Evolutionary conservation across 2,797 vertebrate species (phyloP).

Genomic region (Euphonia xanthogaster): DNA sequence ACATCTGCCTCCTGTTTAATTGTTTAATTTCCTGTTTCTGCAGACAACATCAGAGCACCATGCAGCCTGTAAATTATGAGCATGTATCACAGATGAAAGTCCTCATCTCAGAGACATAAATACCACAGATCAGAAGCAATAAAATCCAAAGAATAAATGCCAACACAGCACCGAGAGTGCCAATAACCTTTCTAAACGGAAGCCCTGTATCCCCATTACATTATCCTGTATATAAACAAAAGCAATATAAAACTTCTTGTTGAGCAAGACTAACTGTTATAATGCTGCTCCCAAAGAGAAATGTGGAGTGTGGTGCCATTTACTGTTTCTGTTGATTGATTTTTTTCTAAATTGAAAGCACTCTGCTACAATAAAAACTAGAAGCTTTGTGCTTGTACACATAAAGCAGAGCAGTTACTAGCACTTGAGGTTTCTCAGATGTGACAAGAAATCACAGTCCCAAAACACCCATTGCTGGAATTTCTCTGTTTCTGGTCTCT

Average conservation of each 20-base stretch:
- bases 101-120: constrained; percentile 38
- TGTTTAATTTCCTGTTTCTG: constrained; percentile 30
- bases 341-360: constrained; percentile 31
- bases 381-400: not conserved
- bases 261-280: not conserved
- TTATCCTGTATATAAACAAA: constrained; percentile 38
- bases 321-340: constrained; percentile 26
- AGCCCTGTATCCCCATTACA: not conserved
- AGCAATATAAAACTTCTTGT: constrained; percentile 20
- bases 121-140: constrained; percentile 34
- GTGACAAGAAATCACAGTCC: not conserved
- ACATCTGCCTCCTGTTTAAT: not conserved
- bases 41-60: not conserved
- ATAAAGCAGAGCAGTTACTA: not conserved
- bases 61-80: not conserved
- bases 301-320: not conserved
- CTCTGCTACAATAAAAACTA: not conserved
- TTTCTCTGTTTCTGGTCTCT: not conserved
- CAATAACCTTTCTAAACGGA: constrained; percentile 24
- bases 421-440: not conserved
- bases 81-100: constrained; percentile 5
- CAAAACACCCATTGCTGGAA: not conserved
- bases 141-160: constrained; percentile 44
- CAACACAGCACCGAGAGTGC: not conserved
- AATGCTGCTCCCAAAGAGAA: not conserved